phyloP scores from a whole-genome alignment of 2,888 invertebrate species.

The Drosophila diplacantha region DNA sequence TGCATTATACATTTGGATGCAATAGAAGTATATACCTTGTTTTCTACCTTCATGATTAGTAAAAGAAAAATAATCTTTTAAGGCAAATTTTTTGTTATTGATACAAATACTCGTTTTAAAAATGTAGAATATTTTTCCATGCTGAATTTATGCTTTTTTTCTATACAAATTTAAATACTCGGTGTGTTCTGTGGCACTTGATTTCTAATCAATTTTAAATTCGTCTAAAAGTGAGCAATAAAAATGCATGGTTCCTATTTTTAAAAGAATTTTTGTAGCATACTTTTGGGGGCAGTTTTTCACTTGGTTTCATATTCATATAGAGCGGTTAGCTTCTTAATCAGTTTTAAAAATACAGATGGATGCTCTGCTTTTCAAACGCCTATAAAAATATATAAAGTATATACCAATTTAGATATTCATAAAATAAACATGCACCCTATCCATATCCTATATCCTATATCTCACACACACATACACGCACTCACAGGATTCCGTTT shows the following conservation, averaged over 20 bases:
- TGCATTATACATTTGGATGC: neutral
- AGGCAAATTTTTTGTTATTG: too few species aligned
- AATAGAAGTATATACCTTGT: neutral
- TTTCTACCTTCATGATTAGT: neutral
- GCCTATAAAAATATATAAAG: conserved; percentile 25
- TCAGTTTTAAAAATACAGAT: neutral
- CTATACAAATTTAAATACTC: too few species aligned
- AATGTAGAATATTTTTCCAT: too few species aligned
- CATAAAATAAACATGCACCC: conserved; percentile 66
- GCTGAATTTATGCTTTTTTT: too few species aligned
- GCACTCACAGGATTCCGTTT: conserved; percentile 21
- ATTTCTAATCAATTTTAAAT: neutral
- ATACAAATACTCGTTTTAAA: too few species aligned
- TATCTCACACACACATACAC: conserved; percentile 36
- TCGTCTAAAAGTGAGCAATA: neutral
- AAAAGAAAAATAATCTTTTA: too few species aligned
- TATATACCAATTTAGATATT: conserved; percentile 49
- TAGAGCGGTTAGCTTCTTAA: too few species aligned
- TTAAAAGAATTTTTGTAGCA: neutral
- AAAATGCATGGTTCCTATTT: neutral
- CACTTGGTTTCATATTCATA: too few species aligned
- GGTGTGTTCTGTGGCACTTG: neutral
- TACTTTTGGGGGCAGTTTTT: neutral
- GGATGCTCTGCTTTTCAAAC: conserved; percentile 5
- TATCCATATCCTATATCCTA: conserved; percentile 57